Base-by-base conservation (phyloP, 2,888 invertebrate species). In the Tinea trinotella region DNA sequence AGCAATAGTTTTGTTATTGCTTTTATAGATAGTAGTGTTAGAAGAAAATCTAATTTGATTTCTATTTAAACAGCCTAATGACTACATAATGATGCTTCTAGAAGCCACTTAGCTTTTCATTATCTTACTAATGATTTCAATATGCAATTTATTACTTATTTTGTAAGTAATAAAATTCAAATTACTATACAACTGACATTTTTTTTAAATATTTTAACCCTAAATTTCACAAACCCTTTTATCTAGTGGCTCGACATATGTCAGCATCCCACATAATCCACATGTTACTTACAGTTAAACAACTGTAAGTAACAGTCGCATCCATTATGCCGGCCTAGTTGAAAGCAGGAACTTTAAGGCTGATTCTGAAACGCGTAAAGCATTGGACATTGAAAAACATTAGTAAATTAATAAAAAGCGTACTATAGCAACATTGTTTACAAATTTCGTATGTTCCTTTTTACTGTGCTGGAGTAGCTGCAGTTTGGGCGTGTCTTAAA, bases 401-500 rank as follows among this genome's bases (percentile, higher is more conserved):
- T 4, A 30, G n/a, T 30, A 30, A 30, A 30, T 30, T n/a, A 30
- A 30, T 30, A n/a, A 30, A 30, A 30, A 30, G n/a, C 30, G 30
- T 10, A 30, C 7, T 4, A 22, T 22, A 22, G 22, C 22, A 22
- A 22, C 22, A 22, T 22, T 22, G 7, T 22, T 22, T 4, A n/a
- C n/a, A n/a, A 30, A 30, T 30, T 30, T 7, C 7, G 46, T 46
- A 19, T 7, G 12, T 17, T 17, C 15, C n/a, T 5, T 50, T 56
- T 71, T 67, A 83, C 59, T 84, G 81, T 60, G 81, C 81, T 13
- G 76, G 73, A 3, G 81, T 71, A 54, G 80, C 73, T 57, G 76
- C 70, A 24, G 55, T 17, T 17, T 78, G 74, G 57, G 86, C 85
- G 61, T 85, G 87, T 58, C 86, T 66, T 58, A 87, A 64, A 0